Conservation (phyloP, 92 coral and sea anemone species). For the Parazoanthus darwini region DNA sequence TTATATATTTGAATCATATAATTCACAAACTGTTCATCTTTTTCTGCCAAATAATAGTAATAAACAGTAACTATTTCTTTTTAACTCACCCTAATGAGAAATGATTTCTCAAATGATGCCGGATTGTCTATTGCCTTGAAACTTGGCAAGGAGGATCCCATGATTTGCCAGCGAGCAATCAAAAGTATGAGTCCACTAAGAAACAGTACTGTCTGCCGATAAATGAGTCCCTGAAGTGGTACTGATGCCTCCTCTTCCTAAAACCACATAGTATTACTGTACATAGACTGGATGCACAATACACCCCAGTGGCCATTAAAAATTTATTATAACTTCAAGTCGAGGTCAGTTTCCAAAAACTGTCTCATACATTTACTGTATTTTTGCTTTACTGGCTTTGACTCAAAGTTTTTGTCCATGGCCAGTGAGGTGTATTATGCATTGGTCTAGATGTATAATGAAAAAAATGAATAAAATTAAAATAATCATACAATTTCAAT, state of each 20-base stretch:
- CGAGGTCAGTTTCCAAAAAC: no score
- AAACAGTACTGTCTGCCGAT: constrained; percentile 63
- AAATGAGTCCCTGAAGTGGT: constrained; percentile 54
- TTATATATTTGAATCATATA: no score
- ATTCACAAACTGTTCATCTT: neutral
- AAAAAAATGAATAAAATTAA: no score
- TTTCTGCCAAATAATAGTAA: neutral
- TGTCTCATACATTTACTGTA: no score
- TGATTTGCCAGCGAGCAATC: constrained; percentile 77
- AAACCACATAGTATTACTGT: neutral
- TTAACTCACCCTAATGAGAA: constrained; percentile 62
- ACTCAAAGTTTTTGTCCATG: no score
- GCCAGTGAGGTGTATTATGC: no score
- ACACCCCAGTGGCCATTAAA: no score
- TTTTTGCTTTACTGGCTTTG: no score
- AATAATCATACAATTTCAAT: neutral
- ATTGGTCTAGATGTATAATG: no score
- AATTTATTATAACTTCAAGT: no score
- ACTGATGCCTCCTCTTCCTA: constrained; percentile 25
- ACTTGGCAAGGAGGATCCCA: constrained; percentile 83
- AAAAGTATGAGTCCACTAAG: constrained; percentile 71
- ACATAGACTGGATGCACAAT: no score
- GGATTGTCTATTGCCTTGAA: constrained; percentile 89
- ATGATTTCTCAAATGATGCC: constrained; percentile 86
- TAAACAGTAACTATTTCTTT: no score